phyloP scores from a whole-genome alignment of 2,113 vertebrate species.

The Salvelinus fontinalis region DNA sequence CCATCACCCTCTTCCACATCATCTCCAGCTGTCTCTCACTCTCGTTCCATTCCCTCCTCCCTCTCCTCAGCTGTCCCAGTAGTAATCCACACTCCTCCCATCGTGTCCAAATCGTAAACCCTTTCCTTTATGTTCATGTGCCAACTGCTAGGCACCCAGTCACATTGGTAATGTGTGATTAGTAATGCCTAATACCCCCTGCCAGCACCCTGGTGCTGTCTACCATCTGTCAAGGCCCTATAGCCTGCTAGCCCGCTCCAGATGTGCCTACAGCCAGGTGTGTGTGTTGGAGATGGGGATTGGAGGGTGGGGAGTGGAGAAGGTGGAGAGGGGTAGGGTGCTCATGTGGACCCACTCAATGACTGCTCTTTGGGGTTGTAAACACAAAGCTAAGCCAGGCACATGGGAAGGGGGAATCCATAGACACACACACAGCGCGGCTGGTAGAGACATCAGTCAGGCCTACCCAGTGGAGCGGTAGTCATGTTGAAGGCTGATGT shows the following conservation, averaged over 20 bases:
- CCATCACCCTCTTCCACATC: conserved; percentile 27
- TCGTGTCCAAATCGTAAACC: background rate
- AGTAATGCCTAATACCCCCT: too few species aligned
- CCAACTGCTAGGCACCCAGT: background rate
- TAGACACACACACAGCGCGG: background rate
- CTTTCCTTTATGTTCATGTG: background rate
- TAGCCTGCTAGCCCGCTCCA: background rate
- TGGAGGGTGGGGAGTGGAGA: background rate
- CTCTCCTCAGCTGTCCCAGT: conserved; percentile 36
- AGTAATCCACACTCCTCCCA: conserved; percentile 39
- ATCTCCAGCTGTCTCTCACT: background rate
- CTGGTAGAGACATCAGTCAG: background rate
- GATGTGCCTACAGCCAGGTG: background rate
- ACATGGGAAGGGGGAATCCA: background rate
- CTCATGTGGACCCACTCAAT: background rate
- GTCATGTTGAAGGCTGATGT: background rate
- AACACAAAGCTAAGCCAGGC: background rate
- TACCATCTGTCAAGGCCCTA: background rate
- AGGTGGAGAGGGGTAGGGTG: too few species aligned
- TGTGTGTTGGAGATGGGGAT: background rate
- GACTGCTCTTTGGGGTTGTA: background rate
- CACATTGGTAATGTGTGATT: too few species aligned
- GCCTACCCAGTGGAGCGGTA: background rate
- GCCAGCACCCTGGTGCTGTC: background rate
- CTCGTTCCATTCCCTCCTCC: background rate